Evolutionary conservation across 1,140 invertebrate species (phyloP).

Genomic region (Meloidogyne hapla): DNA sequence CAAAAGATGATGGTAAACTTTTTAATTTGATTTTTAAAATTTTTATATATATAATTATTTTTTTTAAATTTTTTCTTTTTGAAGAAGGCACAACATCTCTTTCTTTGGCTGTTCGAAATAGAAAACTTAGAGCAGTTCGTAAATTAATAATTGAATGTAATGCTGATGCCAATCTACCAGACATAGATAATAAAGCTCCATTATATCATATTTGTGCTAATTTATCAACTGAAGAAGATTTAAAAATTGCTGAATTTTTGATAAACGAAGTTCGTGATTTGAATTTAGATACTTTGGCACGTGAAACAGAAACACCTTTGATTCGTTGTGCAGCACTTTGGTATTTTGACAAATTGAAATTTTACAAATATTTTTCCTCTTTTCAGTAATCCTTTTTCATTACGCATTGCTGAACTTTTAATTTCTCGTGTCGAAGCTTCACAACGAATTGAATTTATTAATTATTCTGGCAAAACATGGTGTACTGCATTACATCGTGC

Average conservation of each 20-base stretch:
- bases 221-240: not conserved
- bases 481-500: constrained; percentile 19
- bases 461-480: not conserved
- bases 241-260: constrained; percentile 11
- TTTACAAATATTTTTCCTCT: not conserved
- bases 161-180: constrained; percentile 13
- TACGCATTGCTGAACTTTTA: constrained; percentile 19
- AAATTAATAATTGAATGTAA: constrained; percentile 14
- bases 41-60: not conserved
- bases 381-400: not conserved
- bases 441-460: constrained; percentile 13
- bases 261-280: not conserved
- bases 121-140: not conserved
- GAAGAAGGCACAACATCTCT: constrained; percentile 2
- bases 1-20: constrained; percentile 9
- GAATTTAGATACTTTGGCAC: not conserved
- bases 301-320: constrained; percentile 17
- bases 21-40: not conserved
- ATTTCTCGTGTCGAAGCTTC: constrained; percentile 7
- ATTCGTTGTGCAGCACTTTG: constrained; percentile 10
- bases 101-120: constrained; percentile 12
- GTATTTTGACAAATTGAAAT: not conserved
- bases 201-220: constrained; percentile 16
- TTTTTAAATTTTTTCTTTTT: too few species aligned
- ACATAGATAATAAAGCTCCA: constrained; percentile 9